Evolutionary conservation across 2,113 vertebrate species (phyloP).

Genomic region (Corynorhinus townsendii): DNA sequence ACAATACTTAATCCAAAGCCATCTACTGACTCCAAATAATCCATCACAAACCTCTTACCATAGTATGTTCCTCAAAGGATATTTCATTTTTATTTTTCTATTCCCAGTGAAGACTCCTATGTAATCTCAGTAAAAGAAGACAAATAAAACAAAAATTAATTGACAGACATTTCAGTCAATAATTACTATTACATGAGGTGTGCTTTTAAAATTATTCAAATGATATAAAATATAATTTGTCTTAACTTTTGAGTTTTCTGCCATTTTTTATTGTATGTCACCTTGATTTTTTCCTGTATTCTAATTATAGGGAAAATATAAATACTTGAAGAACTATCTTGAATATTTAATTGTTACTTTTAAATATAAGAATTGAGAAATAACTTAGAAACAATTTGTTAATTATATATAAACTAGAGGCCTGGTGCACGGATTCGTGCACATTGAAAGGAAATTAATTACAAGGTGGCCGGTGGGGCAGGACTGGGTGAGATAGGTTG

Average conservation of each 20-base stretch:
- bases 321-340: not conserved
- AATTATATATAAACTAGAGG: not conserved
- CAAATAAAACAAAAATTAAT: constrained; percentile 7
- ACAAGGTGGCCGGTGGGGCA: no score
- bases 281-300: not conserved
- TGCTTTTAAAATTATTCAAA: constrained; percentile 23
- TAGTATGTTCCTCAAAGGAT: not conserved
- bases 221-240: not conserved
- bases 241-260: not conserved
- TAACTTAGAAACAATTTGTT: constrained; percentile 12
- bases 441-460: no score
- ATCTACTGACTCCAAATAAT: not conserved
- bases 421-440: no score
- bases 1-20: not conserved
- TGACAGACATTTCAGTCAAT: not conserved
- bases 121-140: not conserved
- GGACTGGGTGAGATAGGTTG: no score
- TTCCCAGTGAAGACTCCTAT: not conserved
- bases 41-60: not conserved
- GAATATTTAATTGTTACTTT: constrained; percentile 1
- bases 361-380: constrained; percentile 9
- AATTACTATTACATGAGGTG: not conserved
- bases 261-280: constrained; percentile 7
- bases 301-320: not conserved
- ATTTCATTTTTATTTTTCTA: not conserved